These are phyloP conservation scores for Psilopogon haemacephalus DNA, from an alignment of 2,113 vertebrate genomes.

Conservation along the genomic window DNA sequence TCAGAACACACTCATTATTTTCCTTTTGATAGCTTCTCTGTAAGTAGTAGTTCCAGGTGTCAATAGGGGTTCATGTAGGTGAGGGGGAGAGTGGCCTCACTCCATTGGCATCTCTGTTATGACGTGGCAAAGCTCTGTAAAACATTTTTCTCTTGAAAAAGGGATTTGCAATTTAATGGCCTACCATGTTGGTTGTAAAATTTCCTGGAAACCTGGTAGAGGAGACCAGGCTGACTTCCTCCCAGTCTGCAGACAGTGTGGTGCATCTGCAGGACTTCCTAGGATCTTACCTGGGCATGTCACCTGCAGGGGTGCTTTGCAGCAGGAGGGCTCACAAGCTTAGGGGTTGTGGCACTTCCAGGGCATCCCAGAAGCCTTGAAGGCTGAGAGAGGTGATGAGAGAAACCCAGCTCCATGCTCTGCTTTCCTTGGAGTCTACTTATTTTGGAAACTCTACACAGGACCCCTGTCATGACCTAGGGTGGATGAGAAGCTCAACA, in stretches of 20 bases:
- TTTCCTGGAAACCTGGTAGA: not conserved
- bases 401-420: not conserved
- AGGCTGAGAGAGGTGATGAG: not conserved
- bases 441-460: not conserved
- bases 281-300: not conserved
- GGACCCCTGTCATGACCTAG: not conserved
- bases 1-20: not conserved
- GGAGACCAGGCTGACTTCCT: not conserved
- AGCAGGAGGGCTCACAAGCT: not conserved
- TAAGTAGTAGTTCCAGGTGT: not conserved
- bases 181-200: not conserved
- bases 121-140: not conserved
- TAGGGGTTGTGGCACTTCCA: not conserved
- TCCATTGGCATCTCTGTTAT: not conserved
- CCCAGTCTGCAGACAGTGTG: not conserved
- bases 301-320: accelerated
- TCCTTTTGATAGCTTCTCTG: not conserved
- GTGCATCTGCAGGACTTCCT: not conserved
- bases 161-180: not conserved
- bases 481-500: no score
- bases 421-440: not conserved
- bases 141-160: not conserved
- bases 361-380: not conserved
- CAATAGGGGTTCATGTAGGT: not conserved
- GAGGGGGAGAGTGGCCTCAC: not conserved